Base-by-base conservation (phyloP, 2,888 invertebrate species). In the Adineta ricciae region DNA sequence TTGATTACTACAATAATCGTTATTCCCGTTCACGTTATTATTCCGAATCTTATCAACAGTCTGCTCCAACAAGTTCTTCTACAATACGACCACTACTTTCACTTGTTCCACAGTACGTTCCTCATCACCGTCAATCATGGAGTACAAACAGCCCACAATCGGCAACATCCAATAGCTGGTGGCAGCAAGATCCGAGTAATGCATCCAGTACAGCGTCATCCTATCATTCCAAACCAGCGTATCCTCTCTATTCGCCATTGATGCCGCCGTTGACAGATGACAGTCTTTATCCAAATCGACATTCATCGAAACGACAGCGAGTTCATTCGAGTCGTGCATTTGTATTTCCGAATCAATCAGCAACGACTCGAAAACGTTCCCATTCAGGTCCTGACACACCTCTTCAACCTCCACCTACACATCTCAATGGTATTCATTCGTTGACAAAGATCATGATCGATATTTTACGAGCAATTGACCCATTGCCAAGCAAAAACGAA, bases 381-480 rank as follows among this genome's bases (percentile, higher is more conserved):
- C n/a, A 78, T n/a, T 78, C 78, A n/a, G 78, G 78, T 78, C 78
- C 78, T 78, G 78, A 41, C 24, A 41, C 78, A n/a, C 78, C 38
- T 41, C 32, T 64, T 32, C 32, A 32, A 64, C 2, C 14, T 16
- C 64, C 64, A 19, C 64, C 64, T 19, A 24, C 38, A 78, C 78
- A 78, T 78, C 41, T 78, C 2, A 41, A n/a, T 41, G 78, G 78
- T 78, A 78, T 78, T 78, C 78, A 78, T 78, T 78, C 41, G 14
- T 41, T 78, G 24, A 41, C 78, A n/a, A 38, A 41, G 24, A 78
- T 78, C 3, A 78, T 78, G 78, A n/a, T 78, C 16, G 78, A 78
- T 41, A n/a, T 78, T 78, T 41, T 78, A 41, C 38, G 41, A 7
- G 9, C 24, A n/a, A 78, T 78, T 78, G 41, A 78, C 11, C 78